These are phyloP conservation scores for Lydus trimaculatus DNA, from an alignment of 2,888 invertebrate species.

Conservation along the genomic window DNA sequence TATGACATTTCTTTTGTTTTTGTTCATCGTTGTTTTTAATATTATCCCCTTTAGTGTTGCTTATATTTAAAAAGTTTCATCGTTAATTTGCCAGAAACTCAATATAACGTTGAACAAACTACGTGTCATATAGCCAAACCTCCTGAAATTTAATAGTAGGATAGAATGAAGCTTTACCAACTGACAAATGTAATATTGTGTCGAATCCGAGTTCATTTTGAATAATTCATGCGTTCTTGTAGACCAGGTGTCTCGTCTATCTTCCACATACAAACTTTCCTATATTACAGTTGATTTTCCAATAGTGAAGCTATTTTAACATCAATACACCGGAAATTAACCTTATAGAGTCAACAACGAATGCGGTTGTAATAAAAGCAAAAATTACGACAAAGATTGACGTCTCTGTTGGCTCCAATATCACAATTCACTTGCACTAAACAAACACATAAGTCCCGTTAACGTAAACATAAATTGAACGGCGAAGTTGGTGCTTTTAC, in stretches of 20 bases:
- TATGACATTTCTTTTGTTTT: neutral
- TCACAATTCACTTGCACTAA: neutral
- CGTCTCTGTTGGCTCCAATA: neutral
- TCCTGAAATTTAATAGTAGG: neutral
- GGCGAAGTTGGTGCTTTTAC: constrained; percentile 9
- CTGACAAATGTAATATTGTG: constrained; percentile 27
- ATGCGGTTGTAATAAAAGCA: neutral
- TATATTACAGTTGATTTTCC: neutral
- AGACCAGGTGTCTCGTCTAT: constrained; percentile 14
- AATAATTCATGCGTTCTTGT: constrained; percentile 22
- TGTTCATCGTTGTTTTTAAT: neutral
- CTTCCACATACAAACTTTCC: neutral
- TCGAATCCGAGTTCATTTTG: constrained; percentile 14
- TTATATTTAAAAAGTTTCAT: neutral
- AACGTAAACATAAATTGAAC: constrained; percentile 23
- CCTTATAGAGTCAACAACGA: neutral
- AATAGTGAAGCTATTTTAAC: neutral
- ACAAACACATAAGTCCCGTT: constrained; percentile 24
- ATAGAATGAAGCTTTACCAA: neutral
- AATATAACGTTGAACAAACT: neutral
- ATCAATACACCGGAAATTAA: neutral
- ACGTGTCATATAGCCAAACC: neutral
- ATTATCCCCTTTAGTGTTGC: neutral
- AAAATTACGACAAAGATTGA: neutral
- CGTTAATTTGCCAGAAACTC: neutral